phyloP scores from a whole-genome alignment of 2,113 vertebrate genomes.

The Mola mola region DNA sequence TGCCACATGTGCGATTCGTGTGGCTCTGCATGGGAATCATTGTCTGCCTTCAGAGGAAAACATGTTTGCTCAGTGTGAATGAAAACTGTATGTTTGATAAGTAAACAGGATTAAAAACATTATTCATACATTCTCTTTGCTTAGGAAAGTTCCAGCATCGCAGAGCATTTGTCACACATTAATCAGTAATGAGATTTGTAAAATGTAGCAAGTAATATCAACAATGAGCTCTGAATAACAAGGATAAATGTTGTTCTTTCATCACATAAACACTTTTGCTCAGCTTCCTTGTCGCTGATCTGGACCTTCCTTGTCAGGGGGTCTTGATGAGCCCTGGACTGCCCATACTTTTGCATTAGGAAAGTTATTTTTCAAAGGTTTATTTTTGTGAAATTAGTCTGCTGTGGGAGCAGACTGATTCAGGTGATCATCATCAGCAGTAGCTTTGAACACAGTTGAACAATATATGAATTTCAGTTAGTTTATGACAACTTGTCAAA shows the following conservation, averaged over 20 bases:
- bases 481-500: constrained; percentile 8
- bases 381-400: too few species aligned
- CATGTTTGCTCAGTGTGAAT: constrained; percentile 47
- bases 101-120: constrained; percentile 36
- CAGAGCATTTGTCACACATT: constrained; percentile 50
- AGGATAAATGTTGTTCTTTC: constrained; percentile 9
- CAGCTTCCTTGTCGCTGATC: background rate
- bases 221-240: constrained; percentile 11
- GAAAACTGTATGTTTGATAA: constrained; percentile 39
- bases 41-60: constrained; percentile 19
- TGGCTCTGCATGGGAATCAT: constrained; percentile 5
- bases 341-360: too few species aligned
- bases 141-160: constrained; percentile 47
- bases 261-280: constrained; percentile 12
- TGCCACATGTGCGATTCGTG: background rate
- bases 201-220: constrained; percentile 39
- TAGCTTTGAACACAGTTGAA: background rate
- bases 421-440: constrained; percentile 1
- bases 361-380: too few species aligned
- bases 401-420: background rate
- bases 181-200: constrained; percentile 67
- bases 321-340: too few species aligned
- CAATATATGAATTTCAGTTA: constrained; percentile 8
- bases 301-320: too few species aligned
- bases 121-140: constrained; percentile 45